A percentile compares a stretch with the other conserved stretches of the same genome.
Evolutionary conservation across 2,113 vertebrate species (phyloP).

Genomic region (Hystrix brachyura): DNA sequence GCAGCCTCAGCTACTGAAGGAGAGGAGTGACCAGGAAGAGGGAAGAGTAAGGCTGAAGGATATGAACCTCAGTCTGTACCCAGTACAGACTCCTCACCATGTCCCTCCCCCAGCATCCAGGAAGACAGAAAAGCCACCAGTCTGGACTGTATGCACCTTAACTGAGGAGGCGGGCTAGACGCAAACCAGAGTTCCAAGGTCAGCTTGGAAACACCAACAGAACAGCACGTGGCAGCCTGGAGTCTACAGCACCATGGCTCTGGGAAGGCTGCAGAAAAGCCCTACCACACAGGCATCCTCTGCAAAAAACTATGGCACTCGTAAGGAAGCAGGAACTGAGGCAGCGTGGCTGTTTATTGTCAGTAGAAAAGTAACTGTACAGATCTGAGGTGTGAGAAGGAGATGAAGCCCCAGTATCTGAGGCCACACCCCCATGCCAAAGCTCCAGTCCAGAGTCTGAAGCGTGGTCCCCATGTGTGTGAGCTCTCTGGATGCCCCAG

Average conservation of each 20-base stretch:
- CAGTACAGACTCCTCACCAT: neutral
- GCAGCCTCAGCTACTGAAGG: neutral
- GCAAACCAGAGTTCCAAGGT: neutral
- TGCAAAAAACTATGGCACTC: neutral
- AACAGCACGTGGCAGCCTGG: neutral
- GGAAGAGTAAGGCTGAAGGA: neutral
- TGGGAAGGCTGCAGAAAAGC: neutral
- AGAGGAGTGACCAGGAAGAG: neutral
- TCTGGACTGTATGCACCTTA: neutral
- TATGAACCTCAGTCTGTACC: neutral
- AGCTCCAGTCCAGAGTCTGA: slow-evolving; percentile 1
- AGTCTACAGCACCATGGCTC: too few species aligned
- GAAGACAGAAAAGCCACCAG: neutral
- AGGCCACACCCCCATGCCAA: neutral
- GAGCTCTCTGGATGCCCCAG: neutral
- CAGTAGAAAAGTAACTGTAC: slow-evolving; percentile 78
- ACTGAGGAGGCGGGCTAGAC: neutral
- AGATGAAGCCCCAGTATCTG: neutral
- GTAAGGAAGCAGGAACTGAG: neutral
- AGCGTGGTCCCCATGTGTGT: neutral
- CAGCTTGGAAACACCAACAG: neutral
- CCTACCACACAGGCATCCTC: neutral
- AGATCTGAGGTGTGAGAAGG: slow-evolving; percentile 12
- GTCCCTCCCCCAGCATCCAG: neutral
- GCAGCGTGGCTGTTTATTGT: slow-evolving; percentile 79